Base-by-base conservation (phyloP, 2,113 vertebrate genomes). In the Lycocorax pyrrhopterus region DNA sequence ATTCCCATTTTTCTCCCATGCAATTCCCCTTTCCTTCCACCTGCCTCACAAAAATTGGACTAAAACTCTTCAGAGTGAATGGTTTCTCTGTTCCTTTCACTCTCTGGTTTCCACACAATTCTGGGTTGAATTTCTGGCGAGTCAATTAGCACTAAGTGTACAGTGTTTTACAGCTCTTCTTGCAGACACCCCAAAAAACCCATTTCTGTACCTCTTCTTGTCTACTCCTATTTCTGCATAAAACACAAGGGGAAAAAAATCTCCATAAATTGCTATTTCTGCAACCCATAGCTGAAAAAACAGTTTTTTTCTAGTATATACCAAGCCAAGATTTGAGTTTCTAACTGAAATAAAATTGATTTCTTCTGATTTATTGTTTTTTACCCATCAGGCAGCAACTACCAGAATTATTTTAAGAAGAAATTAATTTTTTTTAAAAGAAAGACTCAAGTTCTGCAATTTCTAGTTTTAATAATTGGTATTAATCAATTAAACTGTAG, bases 241-340 rank as follows among this genome's bases (percentile, higher is more conserved):
- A 90, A 90, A 85, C 33, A 56, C 7, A 46, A 47, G 7, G 11
- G 7, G 16, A 1, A 13, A 41, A 13, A 46, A 68, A 37, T 21
- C 4, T 2, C 27, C 44, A 39, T 25, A 18, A 89, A 59, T 5
- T 53, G 10, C 26, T 75, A 75, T 64, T 92, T 90, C 43, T 77
- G 55, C 47, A 69, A 46, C 2, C 6, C 6, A 26, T 1, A 43
- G 37, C 22, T 89, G 55, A 81, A 66, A 84, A 73, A 19, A 59
- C 8, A 6, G 0, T 0, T 7, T 59, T 79, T 74, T n/a, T 1
- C 55, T 27, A 27, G 7, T 2, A 21, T 17, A 39, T 26, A 27
- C 4, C 12, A 86, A 10, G 30, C 44, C 37, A 84, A 82, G 10
- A 71, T 52, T 43, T 13, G 12, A 71, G 21, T 51, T 69, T 25